Percentiles rank a stretch among this genome's conserved stretches.
phyloP scores from a whole-genome alignment of 2,113 vertebrate species.

The Pycnonotus jocosus region DNA sequence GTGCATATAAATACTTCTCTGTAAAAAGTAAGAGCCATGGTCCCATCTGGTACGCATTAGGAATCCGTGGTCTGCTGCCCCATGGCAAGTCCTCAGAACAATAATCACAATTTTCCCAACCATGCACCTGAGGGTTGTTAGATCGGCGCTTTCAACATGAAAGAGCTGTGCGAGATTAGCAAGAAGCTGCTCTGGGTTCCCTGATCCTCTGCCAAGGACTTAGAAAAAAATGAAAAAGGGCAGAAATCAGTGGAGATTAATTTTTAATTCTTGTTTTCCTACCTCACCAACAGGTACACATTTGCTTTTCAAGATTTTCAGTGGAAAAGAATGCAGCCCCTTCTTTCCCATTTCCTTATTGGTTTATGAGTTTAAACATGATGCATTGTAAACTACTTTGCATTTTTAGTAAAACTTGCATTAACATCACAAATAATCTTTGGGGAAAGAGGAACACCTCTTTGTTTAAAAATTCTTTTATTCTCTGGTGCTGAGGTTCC shows the following conservation, averaged over 20 bases:
- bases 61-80: constrained; percentile 1
- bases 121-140: constrained; percentile 15
- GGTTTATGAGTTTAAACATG: background rate
- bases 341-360: background rate
- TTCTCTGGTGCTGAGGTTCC: background rate
- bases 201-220: background rate
- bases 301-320: background rate
- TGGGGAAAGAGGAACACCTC: background rate
- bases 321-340: background rate
- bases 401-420: background rate
- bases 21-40: background rate
- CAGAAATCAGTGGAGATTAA: background rate
- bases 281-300: background rate
- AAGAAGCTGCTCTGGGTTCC: background rate
- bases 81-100: background rate
- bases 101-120: background rate
- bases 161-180: background rate
- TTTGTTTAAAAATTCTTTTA: background rate
- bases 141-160: background rate
- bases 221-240: background rate
- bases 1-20: background rate
- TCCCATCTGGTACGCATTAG: constrained; percentile 47
- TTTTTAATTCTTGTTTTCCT: background rate
- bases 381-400: background rate
- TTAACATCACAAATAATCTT: background rate